Evolutionary conservation across 2,888 invertebrate species (phyloP), one percentile per base, ranked within the genome.

Genomic region (Nomada ferruginata): DNA sequence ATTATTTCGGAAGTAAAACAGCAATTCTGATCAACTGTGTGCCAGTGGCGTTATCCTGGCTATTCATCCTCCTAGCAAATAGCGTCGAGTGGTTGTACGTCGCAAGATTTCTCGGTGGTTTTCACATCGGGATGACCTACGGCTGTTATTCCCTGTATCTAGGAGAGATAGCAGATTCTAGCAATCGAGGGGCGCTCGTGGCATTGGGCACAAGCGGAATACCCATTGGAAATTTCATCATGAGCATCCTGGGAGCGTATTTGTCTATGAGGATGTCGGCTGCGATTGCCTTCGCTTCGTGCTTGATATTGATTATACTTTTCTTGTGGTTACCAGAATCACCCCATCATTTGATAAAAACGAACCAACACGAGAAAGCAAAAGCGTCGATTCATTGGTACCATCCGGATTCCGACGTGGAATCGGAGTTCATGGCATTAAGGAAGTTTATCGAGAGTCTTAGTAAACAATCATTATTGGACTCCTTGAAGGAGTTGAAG

Each of bases 251-350:
- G 76, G 93, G 93, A 0, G 89, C 92, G 5, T 91, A 92, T 66
- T 81, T 92, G 7, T 79, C 86, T 0, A 79, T 93, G 79, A 47
- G 69, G 23, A 29, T 83, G 0, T 91, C 92, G 9, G 87, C 90
- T 0, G 44, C 76, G 5, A 80, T 91, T 18, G 88, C 89, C 61
- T 74, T 92, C 1, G 69, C 79, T 0, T 89, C 90, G 0, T 89
- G 89, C 44, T 1, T 91, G 0, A 1, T 89, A 0, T 76, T 91
- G 23, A 82, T 91, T 18, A 42, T 75, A 0, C 66, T 91, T 0
- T 91, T 93, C 61, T 36, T 86, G 15, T 81, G 90, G 15, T 73
- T 93, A 10, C 93, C 93, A 0, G 91, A 93, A 20, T 91, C 93
- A 1, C 93, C 93, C 0, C 89, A 93, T 74, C 85, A 92, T 66